These are phyloP conservation scores for Caradrina kadenii DNA, from an alignment of 2,888 invertebrate genomes.

Conservation along the genomic window DNA sequence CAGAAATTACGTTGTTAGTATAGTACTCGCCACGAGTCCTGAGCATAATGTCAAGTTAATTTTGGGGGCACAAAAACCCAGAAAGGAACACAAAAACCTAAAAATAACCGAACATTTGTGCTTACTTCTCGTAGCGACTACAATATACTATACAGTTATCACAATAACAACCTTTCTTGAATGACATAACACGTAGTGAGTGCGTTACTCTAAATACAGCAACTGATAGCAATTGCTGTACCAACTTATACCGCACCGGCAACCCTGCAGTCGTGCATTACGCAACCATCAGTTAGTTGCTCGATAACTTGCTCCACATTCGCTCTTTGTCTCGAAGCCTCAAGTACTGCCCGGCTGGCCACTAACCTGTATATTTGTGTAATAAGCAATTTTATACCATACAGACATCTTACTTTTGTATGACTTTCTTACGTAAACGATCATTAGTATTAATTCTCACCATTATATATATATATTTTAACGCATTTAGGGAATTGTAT, in stretches of 20 bases:
- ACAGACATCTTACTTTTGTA: constrained; percentile 42
- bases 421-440: constrained; percentile 54
- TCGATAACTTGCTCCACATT: constrained; percentile 87
- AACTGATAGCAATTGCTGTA: constrained; percentile 41
- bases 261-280: constrained; percentile 80
- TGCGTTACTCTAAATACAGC: constrained; percentile 30
- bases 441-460: constrained; percentile 59
- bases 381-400: constrained; percentile 49
- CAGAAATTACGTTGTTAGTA: neutral
- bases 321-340: constrained; percentile 81
- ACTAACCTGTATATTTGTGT: constrained; percentile 60
- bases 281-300: constrained; percentile 81
- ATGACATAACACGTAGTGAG: constrained; percentile 52
- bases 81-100: too few relatives aligned
- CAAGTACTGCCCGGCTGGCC: constrained; percentile 63
- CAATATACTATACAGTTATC: neutral
- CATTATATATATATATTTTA: constrained; percentile 36
- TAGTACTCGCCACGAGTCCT: too few relatives aligned
- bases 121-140: too few relatives aligned
- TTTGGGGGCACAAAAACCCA: too few relatives aligned
- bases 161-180: constrained; percentile 24
- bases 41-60: too few relatives aligned
- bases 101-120: too few relatives aligned
- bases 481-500: constrained; percentile 50
- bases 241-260: constrained; percentile 48